Base-by-base conservation (phyloP, 1,140 invertebrate genomes). In the Brachionus plicatilis region DNA sequence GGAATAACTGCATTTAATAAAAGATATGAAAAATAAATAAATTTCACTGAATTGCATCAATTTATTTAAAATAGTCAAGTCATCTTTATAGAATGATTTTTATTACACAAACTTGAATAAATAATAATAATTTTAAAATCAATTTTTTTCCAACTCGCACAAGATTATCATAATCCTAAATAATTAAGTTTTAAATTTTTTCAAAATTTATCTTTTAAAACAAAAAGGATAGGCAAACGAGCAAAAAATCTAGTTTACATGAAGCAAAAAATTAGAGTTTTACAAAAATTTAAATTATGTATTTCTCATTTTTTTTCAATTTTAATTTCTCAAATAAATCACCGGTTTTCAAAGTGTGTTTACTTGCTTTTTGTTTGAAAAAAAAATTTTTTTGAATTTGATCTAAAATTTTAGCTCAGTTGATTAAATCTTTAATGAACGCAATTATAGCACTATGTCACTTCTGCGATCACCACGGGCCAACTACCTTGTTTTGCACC, bases 371-470 rank as follows among this genome's bases (percentile, higher is more conserved):
- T 72, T 37, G 33, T 1, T 41, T 72, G 17, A 20, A 20, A 43
- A 43, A 11, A 41, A 41, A 20, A 24, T 27, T 72, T 43, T 27
- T 72, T 43, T 8, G 0, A 41, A 43, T 43, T 43, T 20, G 8
- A 43, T 20, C 24, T 20, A 43, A 43, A 43, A 41, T 72, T 72
- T 43, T 11, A 72, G 66, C 27, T 33, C n/a, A n/a, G 14, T 75
- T 24, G 0, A 43, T 2, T 75, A 33, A 24, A 75, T 83, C 43
- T 84, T 53, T 24, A 84, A 84, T 84, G 82, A 84, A 84, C 41
- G 82, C 82, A 75, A 68, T 84, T 4, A 75, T 84, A 11, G 82
- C 82, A 11, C 47, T 84, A 47, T 84, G 82, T 56, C 82, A 84
- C 45, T 84, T 84, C 72, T 84, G 82, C 47, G 82, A 84, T 47